phyloP scores from a whole-genome alignment of 1,140 invertebrate species.

The Teleopsis dalmanni region DNA sequence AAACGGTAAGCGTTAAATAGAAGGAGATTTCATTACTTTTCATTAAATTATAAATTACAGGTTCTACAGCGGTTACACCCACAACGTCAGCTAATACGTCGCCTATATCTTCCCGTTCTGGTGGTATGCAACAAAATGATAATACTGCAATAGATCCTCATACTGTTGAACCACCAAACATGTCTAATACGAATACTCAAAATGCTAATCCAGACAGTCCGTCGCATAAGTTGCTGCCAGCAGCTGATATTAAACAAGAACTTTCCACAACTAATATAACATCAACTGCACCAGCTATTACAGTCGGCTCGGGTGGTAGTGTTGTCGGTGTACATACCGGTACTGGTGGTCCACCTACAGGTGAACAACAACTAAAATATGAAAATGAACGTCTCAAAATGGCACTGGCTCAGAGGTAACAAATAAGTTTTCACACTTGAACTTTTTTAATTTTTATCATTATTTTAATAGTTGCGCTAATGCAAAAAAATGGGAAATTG shows the following conservation, averaged over 20 bases:
- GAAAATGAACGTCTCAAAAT: slow-evolving; percentile 95
- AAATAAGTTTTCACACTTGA: background rate
- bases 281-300: slow-evolving; percentile 31
- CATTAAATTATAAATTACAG: background rate
- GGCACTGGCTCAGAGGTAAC: slow-evolving; percentile 87
- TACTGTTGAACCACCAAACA: slow-evolving; percentile 47
- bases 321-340: slow-evolving; percentile 39
- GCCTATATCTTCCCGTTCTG: slow-evolving; percentile 63
- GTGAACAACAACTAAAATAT: slow-evolving; percentile 89
- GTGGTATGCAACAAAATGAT: slow-evolving; percentile 46
- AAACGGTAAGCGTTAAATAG: slow-evolving; percentile 47
- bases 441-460: background rate
- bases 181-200: slow-evolving; percentile 41
- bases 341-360: slow-evolving; percentile 43
- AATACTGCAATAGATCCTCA: slow-evolving; percentile 41
- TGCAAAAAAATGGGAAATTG: slow-evolving; percentile 97
- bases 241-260: slow-evolving; percentile 29
- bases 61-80: slow-evolving; percentile 68
- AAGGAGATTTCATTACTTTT: background rate
- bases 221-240: slow-evolving; percentile 35
- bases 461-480: slow-evolving; percentile 73
- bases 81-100: slow-evolving; percentile 79
- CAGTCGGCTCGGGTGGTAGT: slow-evolving; percentile 33
- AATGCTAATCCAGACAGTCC: slow-evolving; percentile 44
- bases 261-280: slow-evolving; percentile 22